Evolutionary conservation across 2,797 vertebrate genomes (phyloP).

Genomic region (Sebastes diploproa): DNA sequence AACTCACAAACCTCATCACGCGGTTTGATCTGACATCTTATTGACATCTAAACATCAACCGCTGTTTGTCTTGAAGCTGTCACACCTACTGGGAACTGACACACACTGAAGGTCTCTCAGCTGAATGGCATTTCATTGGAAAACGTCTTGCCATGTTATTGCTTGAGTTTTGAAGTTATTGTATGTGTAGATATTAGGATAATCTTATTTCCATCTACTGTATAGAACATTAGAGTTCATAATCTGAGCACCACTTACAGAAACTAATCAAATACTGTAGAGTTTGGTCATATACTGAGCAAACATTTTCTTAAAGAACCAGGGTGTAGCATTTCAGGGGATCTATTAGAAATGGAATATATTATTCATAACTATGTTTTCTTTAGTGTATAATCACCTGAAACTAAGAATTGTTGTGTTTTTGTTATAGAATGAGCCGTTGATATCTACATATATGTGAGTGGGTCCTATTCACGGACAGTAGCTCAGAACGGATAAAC

Average conservation of each 20-base stretch:
- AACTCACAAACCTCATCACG: slow-evolving; percentile 44
- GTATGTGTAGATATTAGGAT: slow-evolving; percentile 2
- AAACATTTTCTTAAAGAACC: neutral
- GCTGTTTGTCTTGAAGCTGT: slow-evolving; percentile 54
- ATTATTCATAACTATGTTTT: neutral
- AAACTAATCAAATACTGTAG: neutral
- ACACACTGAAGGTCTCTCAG: slow-evolving; percentile 14
- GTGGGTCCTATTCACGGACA: neutral
- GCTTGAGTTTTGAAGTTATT: slow-evolving; percentile 16
- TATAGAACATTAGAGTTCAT: neutral
- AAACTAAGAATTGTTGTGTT: neutral
- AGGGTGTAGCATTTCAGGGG: neutral
- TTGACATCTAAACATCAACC: slow-evolving; percentile 52
- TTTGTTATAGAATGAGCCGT: neutral
- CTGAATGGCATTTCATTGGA: slow-evolving; percentile 40
- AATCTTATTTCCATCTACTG: slow-evolving; percentile 28
- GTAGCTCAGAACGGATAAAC: neutral
- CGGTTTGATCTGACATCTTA: slow-evolving; percentile 55
- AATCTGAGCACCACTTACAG: neutral
- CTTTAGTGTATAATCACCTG: neutral
- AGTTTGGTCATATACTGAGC: neutral
- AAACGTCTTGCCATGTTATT: slow-evolving; percentile 33
- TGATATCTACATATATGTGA: neutral
- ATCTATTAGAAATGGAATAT: neutral
- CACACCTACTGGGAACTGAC: slow-evolving; percentile 47